Evolutionary conservation across 2,888 invertebrate species (phyloP).

Genomic region (Agrilus biguttatus): DNA sequence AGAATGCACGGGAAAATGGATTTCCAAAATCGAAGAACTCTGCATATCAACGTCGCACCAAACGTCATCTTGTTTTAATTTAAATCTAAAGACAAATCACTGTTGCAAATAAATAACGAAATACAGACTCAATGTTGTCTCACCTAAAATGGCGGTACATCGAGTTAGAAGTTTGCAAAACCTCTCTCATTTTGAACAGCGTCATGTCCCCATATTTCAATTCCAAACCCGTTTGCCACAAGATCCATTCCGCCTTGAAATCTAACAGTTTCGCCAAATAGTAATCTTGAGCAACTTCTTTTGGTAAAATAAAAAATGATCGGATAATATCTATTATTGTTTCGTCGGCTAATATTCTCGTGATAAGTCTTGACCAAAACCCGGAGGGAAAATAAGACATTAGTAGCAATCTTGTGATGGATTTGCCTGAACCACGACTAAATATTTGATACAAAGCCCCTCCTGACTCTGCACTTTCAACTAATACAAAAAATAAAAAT

Average conservation of each 20-base stretch:
- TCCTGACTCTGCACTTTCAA: neutral
- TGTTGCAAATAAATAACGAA: neutral
- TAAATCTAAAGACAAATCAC: slow-evolving; percentile 36
- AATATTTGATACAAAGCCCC: slow-evolving; percentile 20
- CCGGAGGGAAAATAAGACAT: slow-evolving; percentile 97
- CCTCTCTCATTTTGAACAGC: slow-evolving; percentile 71
- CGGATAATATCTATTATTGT: slow-evolving; percentile 66
- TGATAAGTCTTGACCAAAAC: slow-evolving; percentile 92
- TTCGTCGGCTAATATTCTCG: slow-evolving; percentile 82
- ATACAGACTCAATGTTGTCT: slow-evolving; percentile 5
- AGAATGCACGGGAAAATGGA: slow-evolving; percentile 61
- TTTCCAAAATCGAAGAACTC: slow-evolving; percentile 72
- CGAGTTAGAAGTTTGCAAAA: slow-evolving; percentile 40
- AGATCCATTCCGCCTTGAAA: slow-evolving; percentile 72
- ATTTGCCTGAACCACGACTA: slow-evolving; percentile 38
- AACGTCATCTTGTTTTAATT: slow-evolving; percentile 66
- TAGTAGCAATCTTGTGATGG: slow-evolving; percentile 63
- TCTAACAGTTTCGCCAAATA: slow-evolving; percentile 47
- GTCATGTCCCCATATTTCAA: slow-evolving; percentile 71
- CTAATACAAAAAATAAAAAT: slow-evolving; percentile 1
- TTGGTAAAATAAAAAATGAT: slow-evolving; percentile 55
- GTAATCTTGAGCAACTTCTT: slow-evolving; percentile 53
- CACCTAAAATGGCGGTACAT: slow-evolving; percentile 32
- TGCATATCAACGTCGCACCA: slow-evolving; percentile 76
- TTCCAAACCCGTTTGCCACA: slow-evolving; percentile 88